Percentiles rank a stretch among this genome's conserved stretches.
Conservation (phyloP, 2,888 invertebrate genomes). For the Drosophila flavopinicola region DNA sequence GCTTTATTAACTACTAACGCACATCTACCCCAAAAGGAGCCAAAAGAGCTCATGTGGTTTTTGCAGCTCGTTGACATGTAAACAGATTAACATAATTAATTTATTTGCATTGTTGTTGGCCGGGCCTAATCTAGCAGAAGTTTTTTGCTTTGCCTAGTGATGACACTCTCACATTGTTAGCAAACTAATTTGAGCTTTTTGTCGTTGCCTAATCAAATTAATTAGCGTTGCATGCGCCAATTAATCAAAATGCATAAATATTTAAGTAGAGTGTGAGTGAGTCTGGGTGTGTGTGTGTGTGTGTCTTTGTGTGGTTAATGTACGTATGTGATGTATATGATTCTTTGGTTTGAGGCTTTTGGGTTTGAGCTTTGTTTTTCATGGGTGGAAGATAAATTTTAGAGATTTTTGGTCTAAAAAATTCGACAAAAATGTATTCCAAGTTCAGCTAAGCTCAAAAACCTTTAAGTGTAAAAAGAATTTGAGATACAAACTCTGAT, state of each 20-base stretch:
- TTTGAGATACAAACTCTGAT: no score
- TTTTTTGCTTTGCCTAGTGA: constrained; percentile 26
- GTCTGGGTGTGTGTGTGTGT: background rate
- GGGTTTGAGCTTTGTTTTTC: no score
- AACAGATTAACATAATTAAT: constrained; percentile 80
- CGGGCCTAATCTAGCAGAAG: constrained; percentile 42
- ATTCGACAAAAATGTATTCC: no score
- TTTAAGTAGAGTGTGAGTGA: constrained; percentile 7
- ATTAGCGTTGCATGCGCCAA: constrained; percentile 60
- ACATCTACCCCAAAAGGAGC: background rate
- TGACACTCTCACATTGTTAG: constrained; percentile 39
- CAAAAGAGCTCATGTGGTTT: constrained; percentile 22
- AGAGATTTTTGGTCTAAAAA: no score
- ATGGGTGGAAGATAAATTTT: no score
- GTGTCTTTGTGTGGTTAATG: background rate
- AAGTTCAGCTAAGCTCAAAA: no score
- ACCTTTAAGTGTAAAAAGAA: no score
- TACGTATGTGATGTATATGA: background rate
- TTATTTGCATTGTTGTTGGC: constrained; percentile 61
- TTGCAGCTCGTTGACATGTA: constrained; percentile 64
- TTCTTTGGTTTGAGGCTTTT: no score
- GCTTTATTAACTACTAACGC: constrained; percentile 62
- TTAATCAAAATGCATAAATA: constrained; percentile 61
- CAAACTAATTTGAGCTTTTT: constrained; percentile 67
- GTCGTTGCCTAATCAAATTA: constrained; percentile 71